Evolutionary conservation across 2,113 vertebrate genomes (phyloP).

Genomic region (Pitta sordida): DNA sequence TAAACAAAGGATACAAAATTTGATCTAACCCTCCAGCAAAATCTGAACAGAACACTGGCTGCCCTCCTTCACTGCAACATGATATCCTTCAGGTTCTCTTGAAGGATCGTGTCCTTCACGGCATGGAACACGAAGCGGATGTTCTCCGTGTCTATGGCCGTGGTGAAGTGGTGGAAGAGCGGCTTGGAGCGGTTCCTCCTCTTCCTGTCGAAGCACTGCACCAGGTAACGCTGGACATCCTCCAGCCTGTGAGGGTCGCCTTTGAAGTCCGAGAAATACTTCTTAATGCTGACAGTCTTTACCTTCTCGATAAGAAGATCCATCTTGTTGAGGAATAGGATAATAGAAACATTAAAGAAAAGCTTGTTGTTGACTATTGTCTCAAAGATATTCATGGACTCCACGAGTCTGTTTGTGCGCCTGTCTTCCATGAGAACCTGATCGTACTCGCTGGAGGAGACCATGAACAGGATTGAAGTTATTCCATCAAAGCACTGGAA

Average conservation of each 20-base stretch:
- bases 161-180: slow-evolving; percentile 97
- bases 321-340: slow-evolving; percentile 97
- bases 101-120: slow-evolving; percentile 96
- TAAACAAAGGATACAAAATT: neutral
- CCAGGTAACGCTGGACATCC: slow-evolving; percentile 91
- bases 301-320: slow-evolving; percentile 95
- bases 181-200: slow-evolving; percentile 89
- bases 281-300: slow-evolving; percentile 86
- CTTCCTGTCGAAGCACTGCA: slow-evolving; percentile 91
- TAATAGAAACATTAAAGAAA: slow-evolving; percentile 95
- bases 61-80: slow-evolving; percentile 89
- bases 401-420: slow-evolving; percentile 91
- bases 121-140: slow-evolving; percentile 97
- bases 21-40: neutral
- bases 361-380: slow-evolving; percentile 99
- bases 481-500: slow-evolving; percentile 98
- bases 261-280: slow-evolving; percentile 91
- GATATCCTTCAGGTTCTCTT: slow-evolving; percentile 97
- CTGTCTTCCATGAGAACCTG: slow-evolving; percentile 98
- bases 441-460: slow-evolving; percentile 93
- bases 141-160: slow-evolving; percentile 95
- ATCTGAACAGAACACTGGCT: neutral
- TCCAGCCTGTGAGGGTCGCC: slow-evolving; percentile 87
- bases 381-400: slow-evolving; percentile 98
- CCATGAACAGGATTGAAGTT: slow-evolving; percentile 97